Evolutionary conservation across 23 tunicate species (phyloP).

Genomic region (Trididemnum clinides): DNA sequence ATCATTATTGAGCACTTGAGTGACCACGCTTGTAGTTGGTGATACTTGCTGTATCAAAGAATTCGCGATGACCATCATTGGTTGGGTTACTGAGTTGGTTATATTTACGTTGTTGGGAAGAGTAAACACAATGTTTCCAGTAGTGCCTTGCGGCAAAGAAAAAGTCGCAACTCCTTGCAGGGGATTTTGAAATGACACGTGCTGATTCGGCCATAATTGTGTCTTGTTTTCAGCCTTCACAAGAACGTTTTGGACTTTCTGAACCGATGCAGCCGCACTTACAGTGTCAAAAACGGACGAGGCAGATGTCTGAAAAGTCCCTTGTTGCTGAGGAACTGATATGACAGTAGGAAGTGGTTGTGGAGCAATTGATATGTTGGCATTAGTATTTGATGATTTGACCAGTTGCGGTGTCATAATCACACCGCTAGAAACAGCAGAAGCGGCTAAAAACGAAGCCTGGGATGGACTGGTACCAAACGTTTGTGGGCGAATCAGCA

Average conservation of each 20-base stretch:
- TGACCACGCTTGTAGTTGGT: not conserved
- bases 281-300: constrained; percentile 1
- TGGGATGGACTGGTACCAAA: not conserved
- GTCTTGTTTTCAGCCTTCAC: constrained; percentile 12
- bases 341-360: not conserved
- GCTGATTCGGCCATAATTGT: not conserved
- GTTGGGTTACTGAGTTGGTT: not conserved
- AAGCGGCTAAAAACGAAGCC: not conserved
- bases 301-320: not conserved
- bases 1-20: not conserved
- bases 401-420: constrained; percentile 18
- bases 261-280: not conserved
- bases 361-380: not conserved
- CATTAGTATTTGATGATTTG: not conserved
- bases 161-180: not conserved
- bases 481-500: not conserved
- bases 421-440: not conserved
- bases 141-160: not conserved
- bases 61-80: not conserved
- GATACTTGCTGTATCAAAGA: not conserved
- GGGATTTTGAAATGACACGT: not conserved
- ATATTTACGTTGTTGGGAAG: not conserved
- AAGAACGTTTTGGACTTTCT: not conserved
- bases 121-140: not conserved
- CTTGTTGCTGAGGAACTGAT: not conserved